These are phyloP conservation scores for Megalonaias nervosa DNA, from an alignment of 1,140 invertebrate genomes.

Conservation along the genomic window DNA sequence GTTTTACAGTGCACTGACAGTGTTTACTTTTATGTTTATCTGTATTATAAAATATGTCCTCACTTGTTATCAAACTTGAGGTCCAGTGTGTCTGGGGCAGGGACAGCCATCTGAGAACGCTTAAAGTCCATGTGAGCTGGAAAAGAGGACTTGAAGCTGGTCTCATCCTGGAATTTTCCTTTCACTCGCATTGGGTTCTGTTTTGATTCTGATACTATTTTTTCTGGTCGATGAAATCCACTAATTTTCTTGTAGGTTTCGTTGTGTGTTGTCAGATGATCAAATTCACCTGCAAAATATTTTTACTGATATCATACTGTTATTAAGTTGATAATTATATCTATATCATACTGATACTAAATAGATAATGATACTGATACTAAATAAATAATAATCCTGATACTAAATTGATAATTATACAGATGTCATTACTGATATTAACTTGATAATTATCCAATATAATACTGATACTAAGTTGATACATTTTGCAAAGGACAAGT, in stretches of 20 bases:
- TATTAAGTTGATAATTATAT: neutral
- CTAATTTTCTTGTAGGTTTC: slow-evolving; percentile 55
- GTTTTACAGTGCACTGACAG: no score
- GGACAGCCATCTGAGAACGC: slow-evolving; percentile 51
- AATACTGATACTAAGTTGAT: neutral
- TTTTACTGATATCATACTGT: no score
- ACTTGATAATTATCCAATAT: neutral
- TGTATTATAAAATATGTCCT: slow-evolving; percentile 8
- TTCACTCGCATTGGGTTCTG: slow-evolving; percentile 33
- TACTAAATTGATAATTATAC: neutral
- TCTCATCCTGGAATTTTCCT: slow-evolving; percentile 52
- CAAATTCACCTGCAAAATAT: slow-evolving; percentile 48
- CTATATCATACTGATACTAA: neutral
- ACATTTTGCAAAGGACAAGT: no score
- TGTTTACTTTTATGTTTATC: no score
- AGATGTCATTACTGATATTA: no score
- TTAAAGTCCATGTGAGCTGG: slow-evolving; percentile 40
- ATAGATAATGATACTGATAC: neutral
- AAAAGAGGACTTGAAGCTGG: slow-evolving; percentile 60
- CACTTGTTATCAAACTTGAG: slow-evolving; percentile 65
- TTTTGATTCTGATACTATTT: slow-evolving; percentile 44
- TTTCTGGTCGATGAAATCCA: slow-evolving; percentile 51
- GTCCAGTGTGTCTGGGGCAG: slow-evolving; percentile 61
- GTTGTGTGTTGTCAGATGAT: slow-evolving; percentile 58
- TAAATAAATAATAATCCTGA: no score